phyloP scores from a whole-genome alignment of 2,888 invertebrate species.

The Cantharis lateralis region DNA sequence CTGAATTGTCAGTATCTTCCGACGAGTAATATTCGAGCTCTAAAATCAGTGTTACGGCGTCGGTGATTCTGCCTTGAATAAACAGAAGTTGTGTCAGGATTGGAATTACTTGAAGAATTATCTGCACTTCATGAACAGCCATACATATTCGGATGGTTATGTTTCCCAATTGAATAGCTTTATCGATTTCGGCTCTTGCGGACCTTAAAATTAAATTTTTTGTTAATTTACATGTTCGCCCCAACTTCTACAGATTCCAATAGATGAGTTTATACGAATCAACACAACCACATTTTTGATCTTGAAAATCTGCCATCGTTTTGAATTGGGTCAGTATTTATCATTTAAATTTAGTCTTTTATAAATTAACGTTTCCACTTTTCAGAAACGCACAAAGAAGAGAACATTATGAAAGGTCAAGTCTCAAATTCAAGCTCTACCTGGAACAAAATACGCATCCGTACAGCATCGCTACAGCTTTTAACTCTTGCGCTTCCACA shows the following conservation, averaged over 20 bases:
- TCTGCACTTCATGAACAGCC: slow-evolving; percentile 45
- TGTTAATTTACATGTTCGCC: too few species aligned
- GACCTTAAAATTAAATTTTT: slow-evolving; percentile 28
- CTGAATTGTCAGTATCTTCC: slow-evolving; percentile 45
- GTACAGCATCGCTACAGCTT: slow-evolving; percentile 55
- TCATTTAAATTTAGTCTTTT: too few species aligned
- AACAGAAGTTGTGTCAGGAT: slow-evolving; percentile 51
- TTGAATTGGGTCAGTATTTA: too few species aligned
- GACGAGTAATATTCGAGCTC: slow-evolving; percentile 49
- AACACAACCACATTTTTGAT: too few species aligned
- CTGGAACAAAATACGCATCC: slow-evolving; percentile 55
- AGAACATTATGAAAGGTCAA: too few species aligned
- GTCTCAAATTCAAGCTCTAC: slow-evolving; percentile 29
- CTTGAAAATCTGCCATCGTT: too few species aligned
- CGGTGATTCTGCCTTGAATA: slow-evolving; percentile 49
- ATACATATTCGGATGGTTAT: slow-evolving; percentile 49
- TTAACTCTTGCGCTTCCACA: slow-evolving; percentile 56
- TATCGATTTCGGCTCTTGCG: slow-evolving; percentile 49
- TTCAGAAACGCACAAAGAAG: too few species aligned
- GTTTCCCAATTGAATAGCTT: slow-evolving; percentile 54
- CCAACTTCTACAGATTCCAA: too few species aligned
- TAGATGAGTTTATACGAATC: too few species aligned
- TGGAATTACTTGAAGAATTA: slow-evolving; percentile 51
- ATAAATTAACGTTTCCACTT: too few species aligned
- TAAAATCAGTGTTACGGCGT: slow-evolving; percentile 53